A percentile compares a stretch with the other conserved stretches of the same genome.
phyloP scores from a whole-genome alignment of 2,797 vertebrate species.

The Stomatorhinus walkeri region DNA sequence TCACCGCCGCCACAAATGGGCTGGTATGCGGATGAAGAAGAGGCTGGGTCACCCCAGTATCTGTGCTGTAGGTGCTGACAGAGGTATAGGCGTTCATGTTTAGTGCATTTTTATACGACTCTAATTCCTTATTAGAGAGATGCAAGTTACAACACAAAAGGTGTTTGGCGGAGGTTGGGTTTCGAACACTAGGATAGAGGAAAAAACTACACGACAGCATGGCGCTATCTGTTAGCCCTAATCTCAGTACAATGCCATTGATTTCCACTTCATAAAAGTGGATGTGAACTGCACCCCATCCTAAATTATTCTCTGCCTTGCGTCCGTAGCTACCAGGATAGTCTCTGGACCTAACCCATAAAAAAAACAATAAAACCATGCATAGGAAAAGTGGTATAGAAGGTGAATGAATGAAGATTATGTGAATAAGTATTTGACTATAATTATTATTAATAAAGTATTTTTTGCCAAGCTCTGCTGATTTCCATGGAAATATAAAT shows the following conservation, averaged over 20 bases:
- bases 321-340: background rate
- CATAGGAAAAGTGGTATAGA: background rate
- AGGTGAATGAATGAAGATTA: background rate
- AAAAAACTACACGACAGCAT: background rate
- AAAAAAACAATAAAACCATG: too few species aligned
- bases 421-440: background rate
- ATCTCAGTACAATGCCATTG: background rate
- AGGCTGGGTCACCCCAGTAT: background rate
- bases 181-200: background rate
- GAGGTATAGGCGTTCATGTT: background rate
- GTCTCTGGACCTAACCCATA: background rate
- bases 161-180: background rate
- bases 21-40: background rate
- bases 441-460: background rate
- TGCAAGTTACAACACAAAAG: background rate
- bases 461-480: background rate
- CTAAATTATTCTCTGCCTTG: background rate
- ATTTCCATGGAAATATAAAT: background rate
- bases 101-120: background rate
- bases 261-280: background rate
- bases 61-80: background rate
- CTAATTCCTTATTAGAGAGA: background rate
- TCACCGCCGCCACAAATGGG: background rate
- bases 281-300: background rate
- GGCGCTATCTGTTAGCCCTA: background rate